These are phyloP conservation scores for Colletes gigas DNA, from an alignment of 1,140 invertebrate genomes.

Conservation along the genomic window DNA sequence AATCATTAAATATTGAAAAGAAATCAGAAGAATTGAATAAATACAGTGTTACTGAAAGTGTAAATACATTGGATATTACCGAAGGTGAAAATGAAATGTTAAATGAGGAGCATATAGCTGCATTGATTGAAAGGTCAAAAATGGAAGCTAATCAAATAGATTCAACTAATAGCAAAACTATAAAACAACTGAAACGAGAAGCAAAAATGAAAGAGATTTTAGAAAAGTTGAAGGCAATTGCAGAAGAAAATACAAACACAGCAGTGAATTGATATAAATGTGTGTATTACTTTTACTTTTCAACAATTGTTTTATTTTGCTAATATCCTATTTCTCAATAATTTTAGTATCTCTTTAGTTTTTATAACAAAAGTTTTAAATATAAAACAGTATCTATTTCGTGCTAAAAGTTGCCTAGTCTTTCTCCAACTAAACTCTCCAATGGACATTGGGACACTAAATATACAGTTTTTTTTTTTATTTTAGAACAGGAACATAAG, in stretches of 20 bases:
- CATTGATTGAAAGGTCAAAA: neutral
- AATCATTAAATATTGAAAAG: neutral
- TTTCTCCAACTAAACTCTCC: too few species aligned
- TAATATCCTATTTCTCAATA: neutral
- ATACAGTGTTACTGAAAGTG: neutral
- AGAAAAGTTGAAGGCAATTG: constrained; percentile 54
- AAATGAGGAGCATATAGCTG: neutral
- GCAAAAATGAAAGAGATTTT: constrained; percentile 66
- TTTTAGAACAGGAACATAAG: too few species aligned
- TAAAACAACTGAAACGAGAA: constrained; percentile 57
- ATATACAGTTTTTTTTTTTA: too few species aligned
- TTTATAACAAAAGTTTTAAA: neutral
- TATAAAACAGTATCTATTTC: too few species aligned
- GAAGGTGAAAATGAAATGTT: neutral
- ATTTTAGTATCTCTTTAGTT: neutral
- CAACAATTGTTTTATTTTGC: neutral
- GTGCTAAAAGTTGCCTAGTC: too few species aligned
- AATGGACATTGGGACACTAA: too few species aligned
- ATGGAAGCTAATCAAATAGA: neutral
- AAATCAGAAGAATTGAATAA: neutral
- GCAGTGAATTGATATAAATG: neutral
- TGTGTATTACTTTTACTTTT: neutral
- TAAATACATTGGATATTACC: neutral
- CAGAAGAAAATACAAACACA: constrained; percentile 9
- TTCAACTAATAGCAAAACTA: constrained; percentile 23